A percentile compares a stretch with the other conserved stretches of the same genome.
Conservation (phyloP, 2,888 invertebrate genomes). For the Tillus elongatus region DNA sequence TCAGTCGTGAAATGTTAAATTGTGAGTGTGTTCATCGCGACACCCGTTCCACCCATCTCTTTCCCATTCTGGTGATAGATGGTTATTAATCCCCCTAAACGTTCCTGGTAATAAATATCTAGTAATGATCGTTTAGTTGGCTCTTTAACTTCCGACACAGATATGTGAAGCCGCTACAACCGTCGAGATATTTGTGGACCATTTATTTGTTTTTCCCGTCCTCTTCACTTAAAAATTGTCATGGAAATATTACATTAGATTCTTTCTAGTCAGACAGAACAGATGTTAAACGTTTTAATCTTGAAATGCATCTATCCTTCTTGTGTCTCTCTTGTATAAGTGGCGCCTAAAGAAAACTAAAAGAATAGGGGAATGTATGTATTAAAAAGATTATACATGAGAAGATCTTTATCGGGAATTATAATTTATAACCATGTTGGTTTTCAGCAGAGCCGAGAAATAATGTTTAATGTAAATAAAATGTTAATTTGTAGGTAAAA, state of each 20-base stretch:
- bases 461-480: too few relatives aligned
- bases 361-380: too few relatives aligned
- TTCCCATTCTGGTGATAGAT: slow-evolving; percentile 36
- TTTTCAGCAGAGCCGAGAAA: too few relatives aligned
- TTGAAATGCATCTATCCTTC: too few relatives aligned
- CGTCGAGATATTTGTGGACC: slow-evolving; percentile 36
- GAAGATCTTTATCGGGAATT: too few relatives aligned
- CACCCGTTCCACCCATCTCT: slow-evolving; percentile 24
- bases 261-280: slow-evolving; percentile 22
- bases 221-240: slow-evolving; percentile 29
- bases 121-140: slow-evolving; percentile 42
- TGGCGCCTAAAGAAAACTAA: too few relatives aligned
- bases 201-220: slow-evolving; percentile 29
- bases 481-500: too few relatives aligned
- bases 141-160: slow-evolving; percentile 41
- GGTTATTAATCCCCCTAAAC: slow-evolving; percentile 37
- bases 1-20: slow-evolving; percentile 34
- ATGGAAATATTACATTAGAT: slow-evolving; percentile 27
- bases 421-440: too few relatives aligned
- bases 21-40: too few relatives aligned
- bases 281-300: too few relatives aligned
- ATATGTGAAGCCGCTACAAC: slow-evolving; percentile 28
- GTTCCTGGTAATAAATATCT: slow-evolving; percentile 40
- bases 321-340: too few relatives aligned
- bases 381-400: too few relatives aligned